Conservation (phyloP, 1,140 invertebrate genomes). For the Papilio polytes region DNA sequence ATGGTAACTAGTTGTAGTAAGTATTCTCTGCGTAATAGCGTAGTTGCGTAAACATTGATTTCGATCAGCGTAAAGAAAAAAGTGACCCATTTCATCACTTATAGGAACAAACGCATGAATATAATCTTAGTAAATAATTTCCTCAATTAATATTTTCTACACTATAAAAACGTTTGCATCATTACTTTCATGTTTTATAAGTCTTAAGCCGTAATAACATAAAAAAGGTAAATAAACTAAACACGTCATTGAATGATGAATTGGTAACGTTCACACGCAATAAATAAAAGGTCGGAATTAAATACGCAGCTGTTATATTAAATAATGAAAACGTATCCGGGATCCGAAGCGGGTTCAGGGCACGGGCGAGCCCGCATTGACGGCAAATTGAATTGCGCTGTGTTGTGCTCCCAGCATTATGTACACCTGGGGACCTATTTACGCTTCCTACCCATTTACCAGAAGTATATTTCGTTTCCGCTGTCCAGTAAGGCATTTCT, state of each 20-base stretch:
- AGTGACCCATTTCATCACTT: no score
- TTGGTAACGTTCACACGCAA: conserved; percentile 14
- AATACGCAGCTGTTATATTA: conserved; percentile 39
- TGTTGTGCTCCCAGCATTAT: conserved; percentile 40
- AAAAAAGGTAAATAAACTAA: conserved; percentile 2
- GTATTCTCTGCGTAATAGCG: no score
- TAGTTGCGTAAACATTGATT: no score
- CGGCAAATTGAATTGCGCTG: conserved; percentile 40
- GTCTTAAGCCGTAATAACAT: neutral
- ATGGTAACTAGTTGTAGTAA: neutral
- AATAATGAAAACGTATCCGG: conserved; percentile 39
- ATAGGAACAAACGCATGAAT: no score
- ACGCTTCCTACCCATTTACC: conserved; percentile 37
- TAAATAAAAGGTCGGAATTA: conserved; percentile 32
- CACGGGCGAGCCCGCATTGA: conserved; percentile 21
- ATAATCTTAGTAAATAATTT: no score
- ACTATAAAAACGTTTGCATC: neutral
- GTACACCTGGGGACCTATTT: conserved; percentile 40
- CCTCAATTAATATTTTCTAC: no score
- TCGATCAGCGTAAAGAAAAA: no score
- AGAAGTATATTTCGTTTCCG: conserved; percentile 33
- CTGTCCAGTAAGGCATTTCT: conserved; percentile 24
- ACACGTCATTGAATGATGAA: conserved; percentile 27
- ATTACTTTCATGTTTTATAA: neutral
- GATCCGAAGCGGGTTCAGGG: conserved; percentile 12